Conservation (phyloP, 2,113 vertebrate species). For the Callopanchax toddi region DNA sequence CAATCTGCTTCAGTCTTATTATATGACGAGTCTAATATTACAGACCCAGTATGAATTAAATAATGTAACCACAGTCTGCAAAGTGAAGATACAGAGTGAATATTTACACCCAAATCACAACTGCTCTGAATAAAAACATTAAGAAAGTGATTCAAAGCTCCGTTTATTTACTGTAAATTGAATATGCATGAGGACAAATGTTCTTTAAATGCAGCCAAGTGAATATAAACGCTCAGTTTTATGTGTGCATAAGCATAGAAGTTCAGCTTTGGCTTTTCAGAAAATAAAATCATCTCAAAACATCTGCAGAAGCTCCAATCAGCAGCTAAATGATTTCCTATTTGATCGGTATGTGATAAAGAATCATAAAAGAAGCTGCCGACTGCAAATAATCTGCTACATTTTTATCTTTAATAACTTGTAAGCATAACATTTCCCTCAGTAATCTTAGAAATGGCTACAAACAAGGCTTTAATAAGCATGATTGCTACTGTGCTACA, state of each 20-base stretch:
- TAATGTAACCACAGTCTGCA: constrained; percentile 42
- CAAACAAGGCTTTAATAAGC: constrained; percentile 32
- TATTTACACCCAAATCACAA: constrained; percentile 61
- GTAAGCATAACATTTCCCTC: constrained; percentile 22
- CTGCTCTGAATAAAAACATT: constrained; percentile 13
- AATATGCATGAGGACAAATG: background rate
- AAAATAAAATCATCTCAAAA: constrained; percentile 30
- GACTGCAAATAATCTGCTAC: constrained; percentile 43
- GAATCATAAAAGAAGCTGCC: constrained; percentile 42
- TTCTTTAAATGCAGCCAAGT: constrained; percentile 43
- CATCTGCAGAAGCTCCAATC: constrained; percentile 46
- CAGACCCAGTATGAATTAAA: constrained; percentile 19
- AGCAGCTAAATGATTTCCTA: constrained; percentile 40
- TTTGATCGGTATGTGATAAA: constrained; percentile 41
- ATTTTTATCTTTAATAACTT: constrained; percentile 27
- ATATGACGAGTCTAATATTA: background rate
- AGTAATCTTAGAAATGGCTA: constrained; percentile 48
- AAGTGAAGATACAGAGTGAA: constrained; percentile 26
- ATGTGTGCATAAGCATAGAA: constrained; percentile 35
- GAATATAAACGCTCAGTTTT: constrained; percentile 13
- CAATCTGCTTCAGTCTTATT: background rate
- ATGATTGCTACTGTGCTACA: constrained; percentile 48
- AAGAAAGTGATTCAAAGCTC: constrained; percentile 17
- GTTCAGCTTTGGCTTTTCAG: constrained; percentile 58
- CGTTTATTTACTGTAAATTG: constrained; percentile 5